phyloP scores from a whole-genome alignment of 2,888 invertebrate genomes.

The Meteorus colon region DNA sequence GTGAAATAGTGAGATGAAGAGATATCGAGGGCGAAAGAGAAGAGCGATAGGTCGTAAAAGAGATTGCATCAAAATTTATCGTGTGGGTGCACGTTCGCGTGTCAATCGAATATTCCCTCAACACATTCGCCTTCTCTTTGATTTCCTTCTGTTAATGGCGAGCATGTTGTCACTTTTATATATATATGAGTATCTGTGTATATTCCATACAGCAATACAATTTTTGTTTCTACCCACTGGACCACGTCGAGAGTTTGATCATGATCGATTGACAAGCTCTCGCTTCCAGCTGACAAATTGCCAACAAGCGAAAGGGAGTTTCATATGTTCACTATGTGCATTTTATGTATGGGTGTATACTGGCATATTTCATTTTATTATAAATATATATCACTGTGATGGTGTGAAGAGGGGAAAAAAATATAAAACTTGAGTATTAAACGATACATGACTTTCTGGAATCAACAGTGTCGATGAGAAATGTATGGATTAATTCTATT shows the following conservation, averaged over 20 bases:
- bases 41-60: constrained; percentile 9
- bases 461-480: no score
- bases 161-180: constrained; percentile 5
- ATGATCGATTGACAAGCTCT: constrained; percentile 27
- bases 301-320: not conserved
- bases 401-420: no score
- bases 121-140: not conserved
- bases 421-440: no score
- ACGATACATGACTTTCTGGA: no score
- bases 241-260: constrained; percentile 18
- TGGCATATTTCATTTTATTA: not conserved
- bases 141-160: constrained; percentile 1
- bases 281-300: constrained; percentile 28
- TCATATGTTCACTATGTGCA: not conserved
- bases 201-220: constrained; percentile 1
- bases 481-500: no score
- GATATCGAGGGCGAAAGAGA: not conserved
- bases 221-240: constrained; percentile 28
- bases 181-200: not conserved
- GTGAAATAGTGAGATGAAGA: not conserved
- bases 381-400: not conserved
- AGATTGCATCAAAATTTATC: constrained; percentile 29
- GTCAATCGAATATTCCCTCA: constrained; percentile 31
- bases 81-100: constrained; percentile 22
- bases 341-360: not conserved